These are phyloP conservation scores for Prunella himalayana DNA, from an alignment of 2,113 vertebrate genomes.

Conservation along the genomic window DNA sequence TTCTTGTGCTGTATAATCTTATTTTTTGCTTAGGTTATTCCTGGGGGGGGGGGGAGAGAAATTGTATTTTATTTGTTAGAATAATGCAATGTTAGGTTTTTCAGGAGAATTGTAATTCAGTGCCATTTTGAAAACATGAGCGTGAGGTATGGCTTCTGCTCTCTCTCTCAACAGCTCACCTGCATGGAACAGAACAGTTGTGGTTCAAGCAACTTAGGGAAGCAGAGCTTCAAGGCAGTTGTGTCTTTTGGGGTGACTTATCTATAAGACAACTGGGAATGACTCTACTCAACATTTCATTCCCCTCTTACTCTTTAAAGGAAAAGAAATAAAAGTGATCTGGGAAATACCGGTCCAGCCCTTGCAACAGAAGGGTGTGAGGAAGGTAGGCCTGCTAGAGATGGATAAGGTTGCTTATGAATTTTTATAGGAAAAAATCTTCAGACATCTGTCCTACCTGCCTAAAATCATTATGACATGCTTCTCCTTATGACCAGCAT, in stretches of 20 bases:
- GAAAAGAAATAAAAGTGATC: neutral
- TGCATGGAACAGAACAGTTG: neutral
- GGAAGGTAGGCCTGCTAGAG: neutral
- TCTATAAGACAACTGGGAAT: neutral
- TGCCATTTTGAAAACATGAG: neutral
- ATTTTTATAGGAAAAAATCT: neutral
- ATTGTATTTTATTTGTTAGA: neutral
- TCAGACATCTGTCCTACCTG: neutral
- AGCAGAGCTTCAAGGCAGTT: neutral
- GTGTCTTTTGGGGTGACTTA: neutral
- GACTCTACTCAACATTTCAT: neutral
- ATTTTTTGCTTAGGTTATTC: neutral
- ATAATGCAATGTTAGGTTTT: neutral
- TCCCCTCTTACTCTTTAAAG: neutral
- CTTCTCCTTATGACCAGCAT: neutral
- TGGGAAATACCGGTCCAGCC: neutral
- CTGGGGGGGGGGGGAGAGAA: rapidly evolving
- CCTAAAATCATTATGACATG: neutral
- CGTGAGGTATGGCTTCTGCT: neutral
- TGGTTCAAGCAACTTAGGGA: neutral
- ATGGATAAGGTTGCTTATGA: neutral
- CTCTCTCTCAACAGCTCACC: neutral
- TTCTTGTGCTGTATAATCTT: neutral
- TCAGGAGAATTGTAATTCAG: neutral
- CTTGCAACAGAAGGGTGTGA: rapidly evolving